Evolutionary conservation across 2,888 invertebrate genomes (phyloP).

Genomic region (Tachina grossa): DNA sequence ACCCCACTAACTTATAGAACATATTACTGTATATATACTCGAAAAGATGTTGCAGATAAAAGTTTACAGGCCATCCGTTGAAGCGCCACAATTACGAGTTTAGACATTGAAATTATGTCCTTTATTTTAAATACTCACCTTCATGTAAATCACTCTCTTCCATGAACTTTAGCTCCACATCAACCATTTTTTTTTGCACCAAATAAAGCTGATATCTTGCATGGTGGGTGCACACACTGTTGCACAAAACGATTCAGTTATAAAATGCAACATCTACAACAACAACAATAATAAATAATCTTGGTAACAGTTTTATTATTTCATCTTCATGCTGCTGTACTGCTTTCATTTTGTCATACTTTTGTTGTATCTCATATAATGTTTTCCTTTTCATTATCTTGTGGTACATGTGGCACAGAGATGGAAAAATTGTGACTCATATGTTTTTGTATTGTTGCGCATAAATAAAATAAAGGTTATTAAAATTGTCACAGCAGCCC

Average conservation of each 20-base stretch:
- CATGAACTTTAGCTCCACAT: not conserved
- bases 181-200: not conserved
- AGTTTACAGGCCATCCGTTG: slow-evolving; percentile 23
- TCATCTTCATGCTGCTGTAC: not conserved
- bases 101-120: slow-evolving; percentile 17
- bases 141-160: slow-evolving; percentile 3
- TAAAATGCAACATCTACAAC: not conserved
- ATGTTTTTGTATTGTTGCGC: too few relatives aligned
- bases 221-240: slow-evolving; percentile 59
- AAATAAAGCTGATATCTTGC: slow-evolving; percentile 6
- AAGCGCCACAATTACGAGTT: slow-evolving; percentile 26
- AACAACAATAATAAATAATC: slow-evolving; percentile 27
- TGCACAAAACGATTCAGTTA: slow-evolving; percentile 56
- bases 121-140: not conserved
- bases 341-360: slow-evolving; percentile 33
- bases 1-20: too few relatives aligned
- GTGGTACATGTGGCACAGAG: too few relatives aligned
- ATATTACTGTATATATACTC: too few relatives aligned
- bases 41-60: not conserved
- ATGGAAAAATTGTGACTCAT: too few relatives aligned
- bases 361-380: slow-evolving; percentile 10
- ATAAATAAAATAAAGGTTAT: too few relatives aligned
- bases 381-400: not conserved
- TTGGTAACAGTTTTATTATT: slow-evolving; percentile 42
- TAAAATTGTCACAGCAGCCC: too few relatives aligned